Percentiles rank a stretch among this genome's conserved stretches.
phyloP scores from a whole-genome alignment of 2,888 invertebrate species.

The Scaptomyza tumidula region DNA sequence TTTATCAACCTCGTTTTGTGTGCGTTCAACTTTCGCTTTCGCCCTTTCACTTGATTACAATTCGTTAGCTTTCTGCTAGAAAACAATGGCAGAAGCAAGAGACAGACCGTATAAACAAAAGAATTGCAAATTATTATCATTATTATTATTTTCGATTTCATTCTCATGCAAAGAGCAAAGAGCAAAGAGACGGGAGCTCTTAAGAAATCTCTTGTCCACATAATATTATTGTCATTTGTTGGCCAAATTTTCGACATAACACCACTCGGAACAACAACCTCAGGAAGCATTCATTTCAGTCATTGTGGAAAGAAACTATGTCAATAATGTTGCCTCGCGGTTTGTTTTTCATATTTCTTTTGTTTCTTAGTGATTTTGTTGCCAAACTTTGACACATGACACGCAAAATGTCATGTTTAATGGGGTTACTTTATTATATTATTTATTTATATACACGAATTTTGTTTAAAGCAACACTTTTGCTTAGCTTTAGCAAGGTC shows the following conservation, averaged over 20 bases:
- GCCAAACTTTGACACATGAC: constrained; percentile 57
- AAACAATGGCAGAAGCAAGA: constrained; percentile 23
- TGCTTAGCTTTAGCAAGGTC: constrained; percentile 47
- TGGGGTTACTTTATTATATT: constrained; percentile 20
- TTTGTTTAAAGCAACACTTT: not conserved
- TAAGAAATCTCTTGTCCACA: constrained; percentile 27
- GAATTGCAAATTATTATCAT: constrained; percentile 23
- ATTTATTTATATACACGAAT: constrained; percentile 19
- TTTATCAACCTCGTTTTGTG: not conserved
- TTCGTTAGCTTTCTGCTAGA: constrained; percentile 14
- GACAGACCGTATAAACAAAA: constrained; percentile 8
- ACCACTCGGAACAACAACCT: constrained; percentile 33
- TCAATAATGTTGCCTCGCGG: constrained; percentile 26
- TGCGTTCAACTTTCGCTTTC: constrained; percentile 41
- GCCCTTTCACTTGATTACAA: constrained; percentile 53
- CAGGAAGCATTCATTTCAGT: constrained; percentile 44
- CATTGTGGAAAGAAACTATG: constrained; percentile 56
- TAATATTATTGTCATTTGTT: constrained; percentile 45
- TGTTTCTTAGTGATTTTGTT: constrained; percentile 20
- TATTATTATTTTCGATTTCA: constrained; percentile 7
- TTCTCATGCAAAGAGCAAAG: constrained; percentile 36
- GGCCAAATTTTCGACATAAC: constrained; percentile 53
- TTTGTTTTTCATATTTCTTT: not conserved
- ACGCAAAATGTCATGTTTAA: constrained; percentile 45
- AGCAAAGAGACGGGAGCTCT: constrained; percentile 10